Evolutionary conservation across 2,113 vertebrate genomes (phyloP).

Genomic region (Microcebus jonahi): DNA sequence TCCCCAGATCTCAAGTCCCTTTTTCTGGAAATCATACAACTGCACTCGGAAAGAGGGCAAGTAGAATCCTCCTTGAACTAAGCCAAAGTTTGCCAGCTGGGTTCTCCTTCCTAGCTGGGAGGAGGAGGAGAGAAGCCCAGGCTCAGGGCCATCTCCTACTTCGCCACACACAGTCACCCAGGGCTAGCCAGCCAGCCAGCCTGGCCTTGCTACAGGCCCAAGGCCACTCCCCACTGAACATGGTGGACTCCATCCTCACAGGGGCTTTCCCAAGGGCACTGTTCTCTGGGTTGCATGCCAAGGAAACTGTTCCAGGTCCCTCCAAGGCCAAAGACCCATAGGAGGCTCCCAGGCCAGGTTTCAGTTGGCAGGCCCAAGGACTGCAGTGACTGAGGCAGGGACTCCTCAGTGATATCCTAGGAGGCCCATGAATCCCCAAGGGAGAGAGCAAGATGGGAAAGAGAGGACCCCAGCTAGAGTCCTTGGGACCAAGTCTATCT

Average conservation of each 20-base stretch:
- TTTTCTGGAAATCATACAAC: background rate
- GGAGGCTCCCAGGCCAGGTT: background rate
- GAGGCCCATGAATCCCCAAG: background rate
- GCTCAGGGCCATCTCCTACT: background rate
- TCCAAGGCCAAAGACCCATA: background rate
- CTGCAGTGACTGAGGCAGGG: background rate
- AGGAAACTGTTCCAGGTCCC: background rate
- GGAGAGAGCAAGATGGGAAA: background rate
- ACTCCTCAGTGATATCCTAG: background rate
- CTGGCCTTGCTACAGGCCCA: background rate
- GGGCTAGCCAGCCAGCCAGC: background rate
- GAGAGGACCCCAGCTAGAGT: background rate
- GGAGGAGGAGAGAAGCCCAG: background rate
- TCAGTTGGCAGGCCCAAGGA: background rate
- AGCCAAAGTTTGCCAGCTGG: background rate
- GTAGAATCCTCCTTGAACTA: background rate
- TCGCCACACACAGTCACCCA: background rate
- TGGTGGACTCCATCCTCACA: background rate
- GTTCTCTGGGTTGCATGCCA: background rate
- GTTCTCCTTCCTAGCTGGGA: background rate
- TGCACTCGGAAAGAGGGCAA: slow-evolving; percentile 17
- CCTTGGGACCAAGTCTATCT: background rate
- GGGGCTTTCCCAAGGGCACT: background rate
- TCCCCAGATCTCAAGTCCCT: slow-evolving; percentile 16
- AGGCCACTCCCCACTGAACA: background rate